Base-by-base conservation (phyloP, 2,113 vertebrate genomes). In the Cygnus atratus region DNA sequence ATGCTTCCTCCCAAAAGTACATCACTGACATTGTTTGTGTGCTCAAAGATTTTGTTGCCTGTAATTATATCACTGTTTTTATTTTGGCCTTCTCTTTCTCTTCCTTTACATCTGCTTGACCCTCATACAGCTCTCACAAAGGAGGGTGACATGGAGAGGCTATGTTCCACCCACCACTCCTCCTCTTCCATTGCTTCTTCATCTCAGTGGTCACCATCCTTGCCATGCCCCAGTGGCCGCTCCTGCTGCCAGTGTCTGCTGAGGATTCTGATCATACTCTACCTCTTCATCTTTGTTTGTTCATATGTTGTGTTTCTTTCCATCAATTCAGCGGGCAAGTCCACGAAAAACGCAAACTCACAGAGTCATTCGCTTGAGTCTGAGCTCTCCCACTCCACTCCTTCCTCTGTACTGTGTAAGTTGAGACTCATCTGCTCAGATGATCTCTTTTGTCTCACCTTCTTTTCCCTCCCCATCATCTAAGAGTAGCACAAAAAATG, bases 391-490 rank as follows among this genome's bases (percentile, higher is more conserved):
- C 90, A 89, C 95, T 97, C 92, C 88, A 92, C 91, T 97, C 63
- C 87, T 98, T 93, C 97, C 96, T 97, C 96, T 97, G 88, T 98
- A 28, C 97, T 98, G 96, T 98, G 98, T 98, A 99, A 99, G 98
- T 99, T 96, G 87, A 96, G 65, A 84, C 76, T 81, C 57, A 57
- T 90, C 87, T 48, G 35, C 74, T 84, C 86, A 74, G 77, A 67
- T 96, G 68, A 58, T 80, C 55, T 94, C 86, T 86, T 87, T 72
- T 76, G 57, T 66, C 78, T 90, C 71, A 77, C 77, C 52, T 86
- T 6, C 55, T 80, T 75, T 67, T 93, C 43, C 84, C 82, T 75
- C 33, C 80, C 72, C 55, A 14, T 18, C 92, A 54, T 70, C 67
- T 83, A 78, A 77, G 48, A 68, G 70, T 37, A 84, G 81, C 48